phyloP scores from a whole-genome alignment of 2,888 invertebrate genomes.

The Pheosia gnoma region DNA sequence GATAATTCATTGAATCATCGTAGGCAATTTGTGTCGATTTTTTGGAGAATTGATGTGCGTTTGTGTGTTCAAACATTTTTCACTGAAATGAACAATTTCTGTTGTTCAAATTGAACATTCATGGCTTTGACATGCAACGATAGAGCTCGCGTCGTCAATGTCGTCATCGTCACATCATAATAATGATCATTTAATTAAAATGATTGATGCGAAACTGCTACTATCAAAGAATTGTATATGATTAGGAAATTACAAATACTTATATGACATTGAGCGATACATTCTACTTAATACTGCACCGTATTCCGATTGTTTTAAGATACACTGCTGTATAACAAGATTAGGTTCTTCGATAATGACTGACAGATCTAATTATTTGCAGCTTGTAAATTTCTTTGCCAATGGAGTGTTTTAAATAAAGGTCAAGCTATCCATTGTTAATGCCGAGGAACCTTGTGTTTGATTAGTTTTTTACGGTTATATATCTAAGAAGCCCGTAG shows the following conservation, averaged over 20 bases:
- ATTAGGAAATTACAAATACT: neutral
- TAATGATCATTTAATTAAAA: neutral
- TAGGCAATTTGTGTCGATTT: neutral
- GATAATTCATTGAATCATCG: constrained; percentile 12
- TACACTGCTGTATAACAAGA: neutral
- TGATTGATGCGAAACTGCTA: neutral
- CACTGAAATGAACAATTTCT: neutral
- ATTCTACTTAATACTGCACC: neutral
- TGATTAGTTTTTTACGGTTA: constrained; percentile 47
- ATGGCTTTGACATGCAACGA: neutral
- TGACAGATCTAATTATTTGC: constrained; percentile 37
- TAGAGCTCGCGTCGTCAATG: neutral
- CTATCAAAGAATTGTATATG: neutral
- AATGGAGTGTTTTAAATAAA: constrained; percentile 26
- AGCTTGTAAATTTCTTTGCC: constrained; percentile 22
- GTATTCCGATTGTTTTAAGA: neutral
- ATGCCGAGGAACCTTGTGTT: constrained; percentile 46
- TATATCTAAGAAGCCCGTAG: constrained; percentile 42
- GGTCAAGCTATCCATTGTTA: constrained; percentile 44
- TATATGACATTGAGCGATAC: neutral
- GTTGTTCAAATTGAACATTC: neutral
- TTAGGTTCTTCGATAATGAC: constrained; percentile 19
- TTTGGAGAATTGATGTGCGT: neutral
- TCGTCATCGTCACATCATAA: neutral
- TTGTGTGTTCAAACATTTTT: neutral